Conservation (phyloP, 2,888 invertebrate genomes). For the Aphodius granarius region DNA sequence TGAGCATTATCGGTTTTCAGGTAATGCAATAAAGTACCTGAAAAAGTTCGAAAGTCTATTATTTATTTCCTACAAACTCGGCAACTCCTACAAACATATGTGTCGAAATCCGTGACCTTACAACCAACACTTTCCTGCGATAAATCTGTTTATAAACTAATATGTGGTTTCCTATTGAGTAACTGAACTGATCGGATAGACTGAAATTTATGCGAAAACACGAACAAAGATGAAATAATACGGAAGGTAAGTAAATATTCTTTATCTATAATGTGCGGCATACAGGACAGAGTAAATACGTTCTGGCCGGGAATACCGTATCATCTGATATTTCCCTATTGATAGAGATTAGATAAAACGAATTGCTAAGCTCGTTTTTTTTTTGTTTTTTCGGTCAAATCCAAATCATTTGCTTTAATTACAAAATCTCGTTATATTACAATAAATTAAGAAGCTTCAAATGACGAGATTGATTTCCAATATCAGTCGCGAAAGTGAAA, state of each 20-base stretch:
- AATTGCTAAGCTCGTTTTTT: neutral
- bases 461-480: neutral
- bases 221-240: neutral
- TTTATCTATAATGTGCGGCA: neutral
- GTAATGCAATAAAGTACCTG: slow-evolving; percentile 54
- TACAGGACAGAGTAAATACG: neutral
- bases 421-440: too few relatives aligned
- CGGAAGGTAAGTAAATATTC: neutral
- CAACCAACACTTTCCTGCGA: neutral
- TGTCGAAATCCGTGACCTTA: neutral
- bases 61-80: slow-evolving; percentile 16
- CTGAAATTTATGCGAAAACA: neutral
- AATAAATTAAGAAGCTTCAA: too few relatives aligned
- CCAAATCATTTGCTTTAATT: neutral
- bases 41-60: slow-evolving; percentile 37
- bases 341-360: neutral
- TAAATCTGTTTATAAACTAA: neutral
- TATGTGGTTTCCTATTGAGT: neutral
- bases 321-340: neutral
- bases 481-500: neutral
- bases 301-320: neutral
- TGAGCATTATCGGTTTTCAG: slow-evolving; percentile 48
- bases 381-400: neutral
- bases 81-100: neutral
- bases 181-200: neutral